Conservation (phyloP, 2,797 vertebrate species). For the Scarus forsteni region DNA sequence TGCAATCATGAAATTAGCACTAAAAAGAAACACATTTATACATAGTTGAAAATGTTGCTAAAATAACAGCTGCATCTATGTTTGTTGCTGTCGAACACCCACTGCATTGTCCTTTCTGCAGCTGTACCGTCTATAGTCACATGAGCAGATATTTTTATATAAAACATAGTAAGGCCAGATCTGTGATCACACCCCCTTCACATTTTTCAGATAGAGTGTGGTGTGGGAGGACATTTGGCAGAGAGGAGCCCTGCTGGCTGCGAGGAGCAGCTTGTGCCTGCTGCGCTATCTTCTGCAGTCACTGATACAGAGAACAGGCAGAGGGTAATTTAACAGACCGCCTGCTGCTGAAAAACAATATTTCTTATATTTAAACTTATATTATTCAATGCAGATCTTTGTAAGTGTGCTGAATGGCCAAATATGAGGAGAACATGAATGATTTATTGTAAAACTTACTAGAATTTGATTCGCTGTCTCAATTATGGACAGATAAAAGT, state of each 20-base stretch:
- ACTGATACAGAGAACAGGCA: neutral
- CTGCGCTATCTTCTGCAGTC: neutral
- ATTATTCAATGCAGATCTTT: neutral
- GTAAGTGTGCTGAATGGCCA: no score
- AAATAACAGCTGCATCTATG: no score
- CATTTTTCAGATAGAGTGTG: neutral
- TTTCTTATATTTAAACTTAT: neutral
- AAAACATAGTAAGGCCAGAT: neutral
- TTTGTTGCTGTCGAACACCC: no score
- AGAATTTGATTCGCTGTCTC: no score
- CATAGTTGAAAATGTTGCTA: no score
- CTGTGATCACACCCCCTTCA: neutral
- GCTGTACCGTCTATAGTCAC: neutral
- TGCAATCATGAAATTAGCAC: no score
- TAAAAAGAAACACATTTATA: no score
- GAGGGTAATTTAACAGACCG: neutral
- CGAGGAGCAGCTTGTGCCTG: slow-evolving; percentile 3
- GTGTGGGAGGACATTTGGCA: slow-evolving; percentile 36
- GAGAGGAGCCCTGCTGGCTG: neutral
- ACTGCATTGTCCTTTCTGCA: no score
- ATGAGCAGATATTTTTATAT: neutral
- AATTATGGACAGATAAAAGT: no score
- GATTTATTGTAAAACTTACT: no score
- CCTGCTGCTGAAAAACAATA: neutral
- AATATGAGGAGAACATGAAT: no score